phyloP scores from a whole-genome alignment of 2,113 vertebrate species.

The Epinephelus cyanopodus region DNA sequence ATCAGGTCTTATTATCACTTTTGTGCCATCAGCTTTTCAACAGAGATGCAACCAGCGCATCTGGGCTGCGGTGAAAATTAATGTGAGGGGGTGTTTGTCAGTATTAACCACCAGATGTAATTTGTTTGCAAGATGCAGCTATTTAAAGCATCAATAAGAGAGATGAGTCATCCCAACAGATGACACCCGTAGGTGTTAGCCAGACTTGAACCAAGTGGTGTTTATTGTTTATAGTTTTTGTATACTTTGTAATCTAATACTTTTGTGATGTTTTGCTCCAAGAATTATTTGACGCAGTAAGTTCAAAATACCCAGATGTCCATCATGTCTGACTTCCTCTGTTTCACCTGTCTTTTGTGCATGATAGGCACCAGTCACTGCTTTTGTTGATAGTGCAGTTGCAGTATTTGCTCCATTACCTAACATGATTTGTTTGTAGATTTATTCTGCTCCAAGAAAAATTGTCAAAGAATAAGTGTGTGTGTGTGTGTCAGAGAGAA shows the following conservation, averaged over 20 bases:
- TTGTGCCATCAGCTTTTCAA: not conserved
- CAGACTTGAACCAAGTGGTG: not conserved
- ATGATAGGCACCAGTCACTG: not conserved
- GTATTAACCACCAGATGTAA: slow-evolving; percentile 1
- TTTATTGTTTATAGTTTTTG: not conserved
- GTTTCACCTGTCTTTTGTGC: not conserved
- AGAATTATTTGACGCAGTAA: not conserved
- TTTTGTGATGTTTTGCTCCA: not conserved
- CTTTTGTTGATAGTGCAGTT: not conserved
- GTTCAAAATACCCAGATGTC: not conserved
- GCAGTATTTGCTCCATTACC: not conserved
- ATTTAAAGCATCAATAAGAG: slow-evolving; percentile 17
- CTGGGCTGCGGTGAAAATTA: not conserved
- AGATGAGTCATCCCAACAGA: slow-evolving; percentile 22
- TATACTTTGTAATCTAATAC: not conserved
- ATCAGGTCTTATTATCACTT: not conserved
- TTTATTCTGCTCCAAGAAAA: not conserved
- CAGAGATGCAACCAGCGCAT: not conserved
- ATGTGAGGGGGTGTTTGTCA: not conserved
- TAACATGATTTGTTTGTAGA: not conserved
- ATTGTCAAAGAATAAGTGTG: not conserved
- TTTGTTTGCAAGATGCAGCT: not conserved
- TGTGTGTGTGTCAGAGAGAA: not conserved
- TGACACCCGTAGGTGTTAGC: not conserved
- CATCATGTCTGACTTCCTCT: not conserved